Evolutionary conservation across 2,113 vertebrate species (phyloP).

Genomic region (Cynocephalus volans): DNA sequence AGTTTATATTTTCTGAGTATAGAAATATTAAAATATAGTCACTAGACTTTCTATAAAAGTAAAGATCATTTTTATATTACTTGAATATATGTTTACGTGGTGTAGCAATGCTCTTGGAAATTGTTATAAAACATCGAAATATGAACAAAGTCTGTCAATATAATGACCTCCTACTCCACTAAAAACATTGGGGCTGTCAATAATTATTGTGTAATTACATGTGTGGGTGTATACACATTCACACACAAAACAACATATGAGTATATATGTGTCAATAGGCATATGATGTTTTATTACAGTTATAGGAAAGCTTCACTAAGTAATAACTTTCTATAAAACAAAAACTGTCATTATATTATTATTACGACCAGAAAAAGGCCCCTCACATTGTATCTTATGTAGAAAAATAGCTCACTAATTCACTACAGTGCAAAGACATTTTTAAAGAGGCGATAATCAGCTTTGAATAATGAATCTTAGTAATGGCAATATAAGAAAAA

Average conservation of each 20-base stretch:
- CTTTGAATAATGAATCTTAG: conserved; percentile 66
- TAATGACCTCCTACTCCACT: neutral
- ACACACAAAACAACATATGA: neutral
- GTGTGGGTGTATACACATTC: neutral
- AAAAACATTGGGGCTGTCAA: neutral
- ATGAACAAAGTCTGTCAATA: neutral
- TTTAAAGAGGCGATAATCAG: conserved; percentile 52
- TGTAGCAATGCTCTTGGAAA: neutral
- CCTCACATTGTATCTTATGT: neutral
- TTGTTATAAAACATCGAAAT: neutral
- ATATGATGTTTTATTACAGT: neutral
- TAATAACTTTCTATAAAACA: neutral
- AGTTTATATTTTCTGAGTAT: neutral
- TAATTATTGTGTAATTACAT: neutral
- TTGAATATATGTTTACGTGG: neutral
- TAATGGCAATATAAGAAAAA: neutral
- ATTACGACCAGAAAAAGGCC: neutral
- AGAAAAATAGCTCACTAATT: neutral
- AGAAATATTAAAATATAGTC: conserved; percentile 34
- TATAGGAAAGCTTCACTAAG: neutral
- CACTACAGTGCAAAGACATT: neutral
- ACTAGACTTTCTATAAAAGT: neutral
- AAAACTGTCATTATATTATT: neutral
- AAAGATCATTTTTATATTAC: neutral
- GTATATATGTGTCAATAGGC: fast-evolving